Base-by-base conservation (phyloP, 2,888 invertebrate species). In the Cosmia pyralina region DNA sequence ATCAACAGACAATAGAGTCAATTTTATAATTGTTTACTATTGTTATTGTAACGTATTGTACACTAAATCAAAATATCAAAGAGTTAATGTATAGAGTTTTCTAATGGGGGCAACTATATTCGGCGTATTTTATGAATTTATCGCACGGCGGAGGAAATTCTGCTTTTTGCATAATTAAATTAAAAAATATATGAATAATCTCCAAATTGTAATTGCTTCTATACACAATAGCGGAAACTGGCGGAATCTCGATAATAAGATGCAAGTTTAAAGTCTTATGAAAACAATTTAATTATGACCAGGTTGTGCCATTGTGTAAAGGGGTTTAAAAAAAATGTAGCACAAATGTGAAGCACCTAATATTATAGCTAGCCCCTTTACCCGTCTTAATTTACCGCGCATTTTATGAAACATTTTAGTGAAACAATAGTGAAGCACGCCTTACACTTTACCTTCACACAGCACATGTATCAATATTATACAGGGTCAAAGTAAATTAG, bases 11-110 rank as follows among this genome's bases (percentile, higher is more conserved):
- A 77, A 86, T 87, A 86, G 85, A 69, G 87, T 87, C 83, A 84
- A 86, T 88, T 87, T 85, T 86, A 79, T 81, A 84, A 75, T 77
- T 81, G 73, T 83, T 82, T 87, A 87, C 68, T 85, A 79, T 84
- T 82, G 81, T 75, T 79, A 82, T 78, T 79, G 75, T 81, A 83
- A 81, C 66, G 63, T 79, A 73, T 69, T 77, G 71, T 80, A 77
- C 72, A 77, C 65, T 77, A 75, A 80, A 85, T 85, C 72, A 72
- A 75, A 82, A 85, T 84, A 85, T 84, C 71, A 76, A 65, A 69
- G 74, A 83, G 72, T 74, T 72, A 71, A 79, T 75, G 58, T 72
- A 83, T 65, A 77, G 60, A 68, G 5, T 81, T 78, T 77, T 81
- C 41, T 83, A 75, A 70, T 59, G 64, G 81, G 57, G 53, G 80